Percentiles rank a stretch among this genome's conserved stretches.
These are phyloP conservation scores for Melanophora roralis DNA, from an alignment of 2,888 invertebrate species.

Conservation along the genomic window DNA sequence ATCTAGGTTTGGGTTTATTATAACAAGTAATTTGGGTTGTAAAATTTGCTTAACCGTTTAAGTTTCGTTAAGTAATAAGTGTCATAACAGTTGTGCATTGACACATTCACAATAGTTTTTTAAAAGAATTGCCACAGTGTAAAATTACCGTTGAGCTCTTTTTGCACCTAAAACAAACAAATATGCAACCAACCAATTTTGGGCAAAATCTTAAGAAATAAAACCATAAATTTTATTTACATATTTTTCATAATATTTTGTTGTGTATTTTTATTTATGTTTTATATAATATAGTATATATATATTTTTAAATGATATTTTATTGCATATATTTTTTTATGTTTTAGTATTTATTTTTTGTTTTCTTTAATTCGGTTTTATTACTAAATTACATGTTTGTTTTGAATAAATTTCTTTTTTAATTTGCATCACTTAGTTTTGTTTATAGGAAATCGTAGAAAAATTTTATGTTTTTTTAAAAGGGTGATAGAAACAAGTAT, in stretches of 20 bases:
- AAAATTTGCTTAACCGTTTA: not conserved
- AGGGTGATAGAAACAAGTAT: no score
- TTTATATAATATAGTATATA: slow-evolving; percentile 60
- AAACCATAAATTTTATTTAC: slow-evolving; percentile 61
- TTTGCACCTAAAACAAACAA: no score
- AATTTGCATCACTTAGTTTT: slow-evolving; percentile 49
- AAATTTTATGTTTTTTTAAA: no score
- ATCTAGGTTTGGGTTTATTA: no score
- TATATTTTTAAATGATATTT: slow-evolving; percentile 62
- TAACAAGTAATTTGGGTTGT: not conserved
- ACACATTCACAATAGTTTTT: no score
- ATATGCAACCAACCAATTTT: no score
- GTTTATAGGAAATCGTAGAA: no score
- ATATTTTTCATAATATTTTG: slow-evolving; percentile 65
- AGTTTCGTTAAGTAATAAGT: not conserved
- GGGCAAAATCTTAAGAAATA: slow-evolving; percentile 3
- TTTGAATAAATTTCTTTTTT: slow-evolving; percentile 25
- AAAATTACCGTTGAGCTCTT: no score
- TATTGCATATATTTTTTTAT: slow-evolving; percentile 63
- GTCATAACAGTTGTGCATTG: no score
- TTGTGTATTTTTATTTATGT: slow-evolving; percentile 63
- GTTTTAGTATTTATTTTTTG: slow-evolving; percentile 13
- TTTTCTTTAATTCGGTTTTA: not conserved
- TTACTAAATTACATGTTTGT: slow-evolving; percentile 16
- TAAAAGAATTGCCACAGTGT: no score